Evolutionary conservation across 1,140 invertebrate species (phyloP).

Genomic region (Diprion similis): DNA sequence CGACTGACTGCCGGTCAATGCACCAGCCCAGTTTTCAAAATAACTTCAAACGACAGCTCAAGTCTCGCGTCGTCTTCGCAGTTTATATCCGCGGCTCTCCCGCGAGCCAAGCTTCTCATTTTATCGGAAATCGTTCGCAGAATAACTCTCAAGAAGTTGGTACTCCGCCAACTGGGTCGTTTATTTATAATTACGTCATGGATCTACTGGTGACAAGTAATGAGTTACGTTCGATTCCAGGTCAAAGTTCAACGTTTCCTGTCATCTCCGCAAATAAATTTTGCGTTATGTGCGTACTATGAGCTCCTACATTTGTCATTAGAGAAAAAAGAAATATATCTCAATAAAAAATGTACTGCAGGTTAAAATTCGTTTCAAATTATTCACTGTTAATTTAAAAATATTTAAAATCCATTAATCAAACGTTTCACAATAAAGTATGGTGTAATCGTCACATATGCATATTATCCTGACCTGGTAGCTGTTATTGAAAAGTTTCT

Average conservation of each 20-base stretch:
- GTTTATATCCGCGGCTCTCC: background rate
- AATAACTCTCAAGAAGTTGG: background rate
- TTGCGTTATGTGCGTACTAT: too few species aligned
- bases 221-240: background rate
- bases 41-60: slow-evolving; percentile 34
- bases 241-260: background rate
- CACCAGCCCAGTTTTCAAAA: slow-evolving; percentile 51
- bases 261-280: background rate
- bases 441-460: too few species aligned
- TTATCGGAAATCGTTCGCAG: slow-evolving; percentile 7
- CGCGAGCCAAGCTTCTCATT: background rate
- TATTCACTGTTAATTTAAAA: too few species aligned
- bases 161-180: background rate
- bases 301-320: too few species aligned
- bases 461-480: background rate
- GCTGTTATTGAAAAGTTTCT: background rate
- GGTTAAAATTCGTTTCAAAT: too few species aligned
- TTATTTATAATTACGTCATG: background rate
- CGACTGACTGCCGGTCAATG: slow-evolving; percentile 40
- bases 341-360: too few species aligned
- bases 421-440: too few species aligned
- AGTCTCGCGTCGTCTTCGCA: background rate
- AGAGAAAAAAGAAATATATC: too few species aligned
- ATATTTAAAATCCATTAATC: too few species aligned
- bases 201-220: background rate